These are phyloP conservation scores for Linnaemya tessellans DNA, from an alignment of 2,888 invertebrate genomes.

Conservation along the genomic window DNA sequence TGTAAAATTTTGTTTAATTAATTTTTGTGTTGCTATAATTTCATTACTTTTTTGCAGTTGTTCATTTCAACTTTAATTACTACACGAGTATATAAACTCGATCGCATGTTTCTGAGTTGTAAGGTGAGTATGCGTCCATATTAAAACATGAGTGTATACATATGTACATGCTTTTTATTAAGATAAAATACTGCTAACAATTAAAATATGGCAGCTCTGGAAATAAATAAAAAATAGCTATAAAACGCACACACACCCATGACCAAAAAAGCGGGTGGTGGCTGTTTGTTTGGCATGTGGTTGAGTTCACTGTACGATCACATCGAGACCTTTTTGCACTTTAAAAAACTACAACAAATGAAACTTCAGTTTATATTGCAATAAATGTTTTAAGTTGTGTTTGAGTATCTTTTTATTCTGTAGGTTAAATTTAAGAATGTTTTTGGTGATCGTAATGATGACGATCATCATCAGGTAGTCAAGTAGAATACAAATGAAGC, in stretches of 20 bases:
- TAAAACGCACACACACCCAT: not conserved
- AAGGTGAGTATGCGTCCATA: not conserved
- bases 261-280: slow-evolving; percentile 48
- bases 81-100: no score
- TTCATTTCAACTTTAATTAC: not conserved
- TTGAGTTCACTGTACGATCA: slow-evolving; percentile 61
- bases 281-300: slow-evolving; percentile 50
- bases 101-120: not conserved
- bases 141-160: no score
- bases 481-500: slow-evolving; percentile 44
- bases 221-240: slow-evolving; percentile 2
- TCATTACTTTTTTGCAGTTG: slow-evolving; percentile 8
- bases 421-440: slow-evolving; percentile 12
- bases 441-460: slow-evolving; percentile 5
- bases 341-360: slow-evolving; percentile 12
- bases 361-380: slow-evolving; percentile 1
- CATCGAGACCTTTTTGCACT: slow-evolving; percentile 55
- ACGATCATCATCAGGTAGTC: slow-evolving; percentile 28
- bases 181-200: not conserved
- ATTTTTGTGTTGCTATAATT: not conserved
- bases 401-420: not conserved
- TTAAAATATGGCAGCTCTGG: slow-evolving; percentile 24
- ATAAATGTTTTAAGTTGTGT: not conserved
- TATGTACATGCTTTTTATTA: not conserved
- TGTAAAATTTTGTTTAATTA: not conserved